phyloP scores from a whole-genome alignment of 2,113 vertebrate species.

The Pavo muticus region DNA sequence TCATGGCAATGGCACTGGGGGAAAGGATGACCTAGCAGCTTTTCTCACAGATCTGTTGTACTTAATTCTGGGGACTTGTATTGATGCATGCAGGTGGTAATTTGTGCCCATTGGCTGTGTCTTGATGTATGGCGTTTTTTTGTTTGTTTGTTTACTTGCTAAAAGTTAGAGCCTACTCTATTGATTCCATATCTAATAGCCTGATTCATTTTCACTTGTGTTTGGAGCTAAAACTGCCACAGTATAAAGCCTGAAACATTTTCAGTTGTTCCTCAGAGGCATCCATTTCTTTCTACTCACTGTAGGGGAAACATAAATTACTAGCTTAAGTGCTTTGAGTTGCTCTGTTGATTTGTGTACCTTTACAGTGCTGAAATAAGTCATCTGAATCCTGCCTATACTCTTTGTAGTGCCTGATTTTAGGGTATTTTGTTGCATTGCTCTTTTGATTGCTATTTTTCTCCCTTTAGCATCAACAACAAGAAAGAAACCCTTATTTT shows the following conservation, averaged over 20 bases:
- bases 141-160: neutral
- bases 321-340: neutral
- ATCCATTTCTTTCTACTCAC: neutral
- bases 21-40: neutral
- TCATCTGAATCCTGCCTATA: neutral
- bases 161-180: neutral
- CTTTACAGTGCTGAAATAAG: neutral
- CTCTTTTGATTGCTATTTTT: neutral
- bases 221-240: neutral
- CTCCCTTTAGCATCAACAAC: neutral
- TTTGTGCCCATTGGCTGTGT: neutral
- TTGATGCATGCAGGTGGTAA: neutral
- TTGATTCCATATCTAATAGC: neutral
- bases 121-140: neutral
- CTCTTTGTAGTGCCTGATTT: slow-evolving; percentile 23
- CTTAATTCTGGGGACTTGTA: neutral
- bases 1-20: neutral
- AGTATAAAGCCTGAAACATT: neutral
- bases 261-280: neutral
- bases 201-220: neutral
- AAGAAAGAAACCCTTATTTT: slow-evolving; percentile 37
- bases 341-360: neutral
- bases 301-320: neutral
- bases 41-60: neutral
- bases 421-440: slow-evolving; percentile 12